Base-by-base conservation (phyloP, 2,113 vertebrate genomes). In the Cyanoliseus patagonus region DNA sequence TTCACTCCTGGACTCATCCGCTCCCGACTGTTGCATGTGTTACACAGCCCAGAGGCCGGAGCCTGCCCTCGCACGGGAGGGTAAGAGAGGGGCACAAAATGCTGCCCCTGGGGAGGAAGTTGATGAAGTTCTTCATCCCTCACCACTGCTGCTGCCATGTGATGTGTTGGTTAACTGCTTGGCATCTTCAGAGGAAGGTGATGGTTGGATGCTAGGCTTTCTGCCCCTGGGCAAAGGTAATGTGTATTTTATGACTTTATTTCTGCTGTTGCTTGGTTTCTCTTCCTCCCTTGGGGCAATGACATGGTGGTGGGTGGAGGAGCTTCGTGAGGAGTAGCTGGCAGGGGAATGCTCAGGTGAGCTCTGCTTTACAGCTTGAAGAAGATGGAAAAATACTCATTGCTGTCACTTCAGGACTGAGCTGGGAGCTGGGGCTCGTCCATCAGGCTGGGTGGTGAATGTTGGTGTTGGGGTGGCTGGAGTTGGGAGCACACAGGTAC, bases 151-250 rank as follows among this genome's bases (percentile, higher is more conserved):
- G 55, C 61, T 53, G 37, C 75, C 10, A 0, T 46, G 47, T 33
- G 49, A 41, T 85, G 55, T 89, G n/a, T 31, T 80, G n/a, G 28
- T 69, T 61, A 44, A 62, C 42, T 73, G 47, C 85, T 83, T 76
- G 22, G 2, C 68, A 47, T 75, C 90, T 72, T 83, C 81, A 55
- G 31, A 44, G n/a, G 62, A 44, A 86, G 81, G 17, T 83, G 81
- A 4, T 90, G 78, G 46, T 93, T 62, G 69, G n/a, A 41, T 66
- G 18, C 52, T 96, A 91, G 67, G 49, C 83, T 64, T 86, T 63
- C 92, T 66, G 64, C 83, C 68, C 46, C 3, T 66, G 59, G 39
- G 28, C 2, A 5, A 94, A 97, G 93, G 92, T 95, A 95, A 95
- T 35, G 59, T 80, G 57, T 53, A 4, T n/a, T 96, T 92, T 70